Percentiles rank a stretch among this genome's conserved stretches.
Evolutionary conservation across 2,797 vertebrate species (phyloP).

Genomic region (Ambastaia sidthimunki): DNA sequence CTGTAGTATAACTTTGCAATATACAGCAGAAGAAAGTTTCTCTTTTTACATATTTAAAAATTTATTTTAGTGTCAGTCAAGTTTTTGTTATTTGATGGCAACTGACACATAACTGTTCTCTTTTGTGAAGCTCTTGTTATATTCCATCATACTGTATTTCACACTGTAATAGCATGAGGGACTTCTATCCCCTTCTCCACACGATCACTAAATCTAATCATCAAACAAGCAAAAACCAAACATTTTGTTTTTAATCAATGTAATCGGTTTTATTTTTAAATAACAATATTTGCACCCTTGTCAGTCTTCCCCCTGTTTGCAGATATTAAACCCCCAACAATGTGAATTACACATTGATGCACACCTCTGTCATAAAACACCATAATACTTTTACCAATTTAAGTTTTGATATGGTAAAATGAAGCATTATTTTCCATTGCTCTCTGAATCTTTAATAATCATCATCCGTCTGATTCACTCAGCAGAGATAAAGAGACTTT

Average conservation of each 20-base stretch:
- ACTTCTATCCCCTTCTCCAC: background rate
- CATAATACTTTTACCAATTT: conserved; percentile 69
- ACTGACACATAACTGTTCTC: conserved; percentile 37
- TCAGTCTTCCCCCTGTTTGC: background rate
- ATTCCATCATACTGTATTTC: background rate
- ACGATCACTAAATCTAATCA: background rate
- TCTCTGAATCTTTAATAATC: conserved; percentile 72
- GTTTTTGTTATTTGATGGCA: conserved; percentile 43
- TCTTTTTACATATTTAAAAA: conserved; percentile 25
- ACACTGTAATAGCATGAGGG: background rate
- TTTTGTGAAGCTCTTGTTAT: conserved; percentile 40
- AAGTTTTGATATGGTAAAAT: conserved; percentile 71
- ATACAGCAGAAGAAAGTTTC: background rate
- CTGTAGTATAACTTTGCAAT: conserved; percentile 47
- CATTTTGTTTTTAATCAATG: too few species aligned
- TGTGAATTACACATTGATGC: conserved; percentile 38
- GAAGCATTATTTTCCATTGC: conserved; percentile 66
- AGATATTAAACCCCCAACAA: conserved; percentile 17
- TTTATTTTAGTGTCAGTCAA: conserved; percentile 36
- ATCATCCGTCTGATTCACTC: conserved; percentile 70
- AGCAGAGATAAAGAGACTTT: conserved; percentile 66
- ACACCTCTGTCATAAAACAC: conserved; percentile 62
- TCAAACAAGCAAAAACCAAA: background rate
- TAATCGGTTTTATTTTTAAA: background rate
- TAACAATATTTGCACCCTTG: conserved; percentile 6